Evolutionary conservation across 2,113 vertebrate genomes (phyloP).

Genomic region (Pantherophis guttatus): DNA sequence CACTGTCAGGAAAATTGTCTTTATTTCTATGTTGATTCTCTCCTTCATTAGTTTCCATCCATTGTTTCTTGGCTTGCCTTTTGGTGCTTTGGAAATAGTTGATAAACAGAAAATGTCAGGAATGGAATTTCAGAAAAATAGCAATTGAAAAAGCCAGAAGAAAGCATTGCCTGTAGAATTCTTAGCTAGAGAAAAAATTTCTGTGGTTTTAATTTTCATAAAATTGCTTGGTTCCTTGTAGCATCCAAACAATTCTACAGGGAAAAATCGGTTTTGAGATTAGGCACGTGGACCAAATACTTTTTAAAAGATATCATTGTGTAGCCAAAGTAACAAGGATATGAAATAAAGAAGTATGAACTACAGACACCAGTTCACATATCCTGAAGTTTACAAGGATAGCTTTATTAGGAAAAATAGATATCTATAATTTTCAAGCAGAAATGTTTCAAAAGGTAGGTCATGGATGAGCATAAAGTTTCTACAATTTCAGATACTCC

Average conservation of each 20-base stretch:
- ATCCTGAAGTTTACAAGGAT: not conserved
- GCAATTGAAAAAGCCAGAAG: not conserved
- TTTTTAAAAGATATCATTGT: not conserved
- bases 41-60: not conserved
- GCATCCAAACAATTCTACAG: not conserved
- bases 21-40: not conserved
- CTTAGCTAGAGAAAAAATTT: not conserved
- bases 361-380: not conserved
- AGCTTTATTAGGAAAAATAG: not conserved
- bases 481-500: conserved; percentile 20
- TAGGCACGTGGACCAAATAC: not conserved
- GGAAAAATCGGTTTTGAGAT: not conserved
- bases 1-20: too few species aligned
- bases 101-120: not conserved
- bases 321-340: not conserved
- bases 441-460: conserved; percentile 8
- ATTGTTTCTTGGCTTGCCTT: not conserved
- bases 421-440: not conserved
- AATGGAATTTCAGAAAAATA: not conserved
- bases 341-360: not conserved
- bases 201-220: not conserved
- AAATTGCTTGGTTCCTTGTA: not conserved
- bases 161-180: not conserved
- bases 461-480: conserved; percentile 37
- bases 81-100: not conserved